Evolutionary conservation across 2,797 vertebrate species (phyloP).

Genomic region (Cossypha heuglini): DNA sequence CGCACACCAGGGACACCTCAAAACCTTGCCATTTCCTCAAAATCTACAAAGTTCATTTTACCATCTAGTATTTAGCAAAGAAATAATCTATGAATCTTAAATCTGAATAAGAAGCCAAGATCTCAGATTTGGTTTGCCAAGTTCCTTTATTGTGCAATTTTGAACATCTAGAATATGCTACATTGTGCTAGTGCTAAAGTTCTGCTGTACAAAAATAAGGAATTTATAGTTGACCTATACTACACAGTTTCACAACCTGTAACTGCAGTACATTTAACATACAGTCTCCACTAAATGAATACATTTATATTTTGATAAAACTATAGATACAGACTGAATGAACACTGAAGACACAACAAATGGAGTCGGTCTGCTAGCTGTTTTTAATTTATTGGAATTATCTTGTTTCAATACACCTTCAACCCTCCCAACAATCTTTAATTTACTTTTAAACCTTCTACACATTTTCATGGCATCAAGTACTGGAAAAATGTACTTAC

Average conservation of each 20-base stretch:
- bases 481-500: slow-evolving; percentile 34
- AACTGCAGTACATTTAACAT: slow-evolving; percentile 77
- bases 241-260: slow-evolving; percentile 80
- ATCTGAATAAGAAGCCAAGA: slow-evolving; percentile 84
- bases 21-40: slow-evolving; percentile 52
- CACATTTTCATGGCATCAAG: slow-evolving; percentile 61
- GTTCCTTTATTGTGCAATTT: slow-evolving; percentile 86
- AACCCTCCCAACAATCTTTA: slow-evolving; percentile 32
- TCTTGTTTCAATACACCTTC: slow-evolving; percentile 54
- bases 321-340: slow-evolving; percentile 74
- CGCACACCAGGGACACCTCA: slow-evolving; percentile 23
- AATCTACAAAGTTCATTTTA: slow-evolving; percentile 59
- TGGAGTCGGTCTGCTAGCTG: slow-evolving; percentile 69
- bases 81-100: slow-evolving; percentile 64
- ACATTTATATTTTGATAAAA: slow-evolving; percentile 75
- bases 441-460: slow-evolving; percentile 45
- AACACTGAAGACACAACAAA: slow-evolving; percentile 77
- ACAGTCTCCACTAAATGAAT: slow-evolving; percentile 78
- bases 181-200: slow-evolving; percentile 81
- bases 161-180: slow-evolving; percentile 87
- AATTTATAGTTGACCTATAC: slow-evolving; percentile 77
- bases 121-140: slow-evolving; percentile 85
- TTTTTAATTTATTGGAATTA: slow-evolving; percentile 55
- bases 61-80: slow-evolving; percentile 32
- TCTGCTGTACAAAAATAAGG: slow-evolving; percentile 88